Conservation (phyloP, 2,797 vertebrate genomes). For the Dermochelys coriacea region DNA sequence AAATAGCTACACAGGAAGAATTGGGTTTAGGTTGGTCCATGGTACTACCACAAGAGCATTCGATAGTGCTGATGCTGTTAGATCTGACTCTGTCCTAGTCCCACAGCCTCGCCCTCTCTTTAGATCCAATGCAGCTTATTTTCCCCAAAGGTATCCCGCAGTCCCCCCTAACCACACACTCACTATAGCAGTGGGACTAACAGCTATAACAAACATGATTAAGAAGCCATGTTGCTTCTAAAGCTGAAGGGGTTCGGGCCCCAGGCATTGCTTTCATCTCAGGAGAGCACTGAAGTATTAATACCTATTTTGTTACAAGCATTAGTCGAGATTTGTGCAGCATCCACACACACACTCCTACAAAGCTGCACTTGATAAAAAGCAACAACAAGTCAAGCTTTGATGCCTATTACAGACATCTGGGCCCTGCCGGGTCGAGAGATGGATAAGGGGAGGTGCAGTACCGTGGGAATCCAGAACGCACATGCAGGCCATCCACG, state of each 20-base stretch:
- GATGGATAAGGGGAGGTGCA: accelerated
- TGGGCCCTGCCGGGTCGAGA: accelerated
- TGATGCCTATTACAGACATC: accelerated
- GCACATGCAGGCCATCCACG: constrained; percentile 94
- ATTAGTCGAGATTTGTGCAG: neutral
- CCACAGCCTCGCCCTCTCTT: neutral
- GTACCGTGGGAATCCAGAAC: constrained; percentile 96
- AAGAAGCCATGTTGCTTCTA: neutral
- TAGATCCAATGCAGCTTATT: neutral
- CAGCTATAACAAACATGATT: neutral
- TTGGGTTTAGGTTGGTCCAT: neutral
- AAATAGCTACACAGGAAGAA: neutral
- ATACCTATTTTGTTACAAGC: neutral
- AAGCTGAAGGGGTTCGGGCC: neutral
- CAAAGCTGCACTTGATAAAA: neutral
- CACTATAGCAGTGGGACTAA: accelerated
- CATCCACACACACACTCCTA: neutral
- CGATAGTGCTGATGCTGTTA: neutral
- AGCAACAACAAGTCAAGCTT: neutral
- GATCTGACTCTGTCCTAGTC: neutral
- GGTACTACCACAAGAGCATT: neutral
- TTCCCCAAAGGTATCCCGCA: neutral
- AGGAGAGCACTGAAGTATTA: neutral
- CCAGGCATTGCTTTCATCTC: neutral
- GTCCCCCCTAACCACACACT: neutral